Evolutionary conservation across 2,113 vertebrate genomes (phyloP).

Genomic region (Archocentrus centrarchus): DNA sequence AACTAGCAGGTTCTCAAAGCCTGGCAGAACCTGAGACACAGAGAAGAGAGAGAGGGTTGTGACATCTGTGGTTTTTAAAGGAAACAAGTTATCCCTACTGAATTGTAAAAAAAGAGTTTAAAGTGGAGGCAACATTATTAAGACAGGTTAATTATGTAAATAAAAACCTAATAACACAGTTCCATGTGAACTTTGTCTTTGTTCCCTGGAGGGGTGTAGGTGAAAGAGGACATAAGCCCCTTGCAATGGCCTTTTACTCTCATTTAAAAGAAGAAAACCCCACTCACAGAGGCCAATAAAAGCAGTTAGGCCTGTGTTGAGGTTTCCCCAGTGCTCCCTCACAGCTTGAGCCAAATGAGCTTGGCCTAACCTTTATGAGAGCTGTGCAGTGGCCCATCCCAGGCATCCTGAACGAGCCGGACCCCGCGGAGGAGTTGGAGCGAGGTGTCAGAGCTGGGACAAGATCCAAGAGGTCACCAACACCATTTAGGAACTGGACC

Average conservation of each 20-base stretch:
- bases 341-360: slow-evolving; percentile 48
- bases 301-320: slow-evolving; percentile 27
- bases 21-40: slow-evolving; percentile 85
- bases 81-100: neutral
- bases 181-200: slow-evolving; percentile 3
- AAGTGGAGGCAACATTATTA: slow-evolving; percentile 2
- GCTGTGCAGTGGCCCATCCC: slow-evolving; percentile 93
- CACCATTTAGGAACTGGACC: slow-evolving; percentile 86
- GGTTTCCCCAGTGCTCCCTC: slow-evolving; percentile 28
- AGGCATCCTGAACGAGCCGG: slow-evolving; percentile 70
- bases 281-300: slow-evolving; percentile 20
- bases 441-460: slow-evolving; percentile 84
- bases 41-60: neutral
- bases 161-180: neutral
- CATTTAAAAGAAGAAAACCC: slow-evolving; percentile 1
- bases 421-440: slow-evolving; percentile 59
- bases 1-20: slow-evolving; percentile 89
- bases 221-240: slow-evolving; percentile 6
- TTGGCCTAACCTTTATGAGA: slow-evolving; percentile 89
- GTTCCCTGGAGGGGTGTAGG: neutral
- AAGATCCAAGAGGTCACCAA: slow-evolving; percentile 90
- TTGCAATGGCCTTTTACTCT: neutral
- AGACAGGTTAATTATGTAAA: neutral
- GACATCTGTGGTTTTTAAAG: neutral
- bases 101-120: neutral